Conservation (phyloP, 92 coral and sea anemone genomes). For the Montipora capitata region DNA sequence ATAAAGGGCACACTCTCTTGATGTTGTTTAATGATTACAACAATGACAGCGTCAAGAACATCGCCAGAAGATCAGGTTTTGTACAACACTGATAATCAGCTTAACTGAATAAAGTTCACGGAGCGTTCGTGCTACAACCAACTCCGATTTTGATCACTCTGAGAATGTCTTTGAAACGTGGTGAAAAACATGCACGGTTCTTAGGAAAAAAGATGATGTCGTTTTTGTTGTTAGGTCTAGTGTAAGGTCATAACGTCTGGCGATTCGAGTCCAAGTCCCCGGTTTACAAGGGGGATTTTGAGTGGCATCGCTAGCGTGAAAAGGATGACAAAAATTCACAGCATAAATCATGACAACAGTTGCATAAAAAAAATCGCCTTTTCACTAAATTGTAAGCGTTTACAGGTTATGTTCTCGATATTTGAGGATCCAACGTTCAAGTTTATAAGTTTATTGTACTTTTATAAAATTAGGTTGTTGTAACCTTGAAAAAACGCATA, state of each 20-base stretch:
- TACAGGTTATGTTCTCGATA: constrained; percentile 6
- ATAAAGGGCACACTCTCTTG: too few species aligned
- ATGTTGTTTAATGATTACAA: too few species aligned
- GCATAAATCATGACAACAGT: constrained; percentile 9
- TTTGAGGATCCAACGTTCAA: constrained; percentile 15
- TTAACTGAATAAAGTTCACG: too few species aligned
- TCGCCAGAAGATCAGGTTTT: too few species aligned
- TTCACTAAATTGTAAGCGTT: constrained; percentile 9
- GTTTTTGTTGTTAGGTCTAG: constrained; percentile 12
- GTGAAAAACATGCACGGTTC: constrained; percentile 2
- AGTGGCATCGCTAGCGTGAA: constrained; percentile 16
- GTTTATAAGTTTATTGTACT: constrained; percentile 15
- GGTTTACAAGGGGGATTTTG: constrained; percentile 7
- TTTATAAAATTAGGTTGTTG: not conserved
- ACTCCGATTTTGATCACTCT: not conserved
- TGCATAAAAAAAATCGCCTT: constrained; percentile 12
- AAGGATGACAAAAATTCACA: constrained; percentile 15
- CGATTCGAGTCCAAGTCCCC: constrained; percentile 7
- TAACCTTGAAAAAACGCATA: constrained; percentile 10
- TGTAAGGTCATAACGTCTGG: constrained; percentile 1
- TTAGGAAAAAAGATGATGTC: constrained; percentile 16
- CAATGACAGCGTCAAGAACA: too few species aligned
- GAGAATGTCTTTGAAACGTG: not conserved
- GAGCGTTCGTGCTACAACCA: too few species aligned
- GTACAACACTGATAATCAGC: too few species aligned